Percentiles rank a stretch among this genome's conserved stretches.
Evolutionary conservation across 2,113 vertebrate species (phyloP).

Genomic region (Acrocephalus kingi): DNA sequence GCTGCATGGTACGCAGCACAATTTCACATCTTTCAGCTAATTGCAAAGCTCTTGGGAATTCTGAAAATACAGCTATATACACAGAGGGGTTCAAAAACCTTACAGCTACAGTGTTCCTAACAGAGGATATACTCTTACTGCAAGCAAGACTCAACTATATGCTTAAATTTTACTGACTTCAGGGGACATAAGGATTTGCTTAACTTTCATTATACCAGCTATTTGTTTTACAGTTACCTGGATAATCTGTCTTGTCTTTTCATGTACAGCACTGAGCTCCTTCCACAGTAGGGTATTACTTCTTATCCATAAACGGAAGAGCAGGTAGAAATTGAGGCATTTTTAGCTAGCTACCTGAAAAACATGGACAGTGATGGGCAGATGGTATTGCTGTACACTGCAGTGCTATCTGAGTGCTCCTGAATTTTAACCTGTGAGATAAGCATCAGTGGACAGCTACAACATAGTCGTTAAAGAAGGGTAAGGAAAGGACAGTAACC

Average conservation of each 20-base stretch:
- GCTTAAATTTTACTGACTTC: not conserved
- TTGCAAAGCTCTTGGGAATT: not conserved
- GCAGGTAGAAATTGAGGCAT: not conserved
- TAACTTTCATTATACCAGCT: not conserved
- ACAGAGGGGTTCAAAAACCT: not conserved
- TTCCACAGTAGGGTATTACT: not conserved
- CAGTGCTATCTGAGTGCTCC: not conserved
- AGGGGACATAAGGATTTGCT: not conserved
- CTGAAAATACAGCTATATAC: not conserved
- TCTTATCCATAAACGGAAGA: not conserved
- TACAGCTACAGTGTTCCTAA: not conserved
- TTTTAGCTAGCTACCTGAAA: not conserved
- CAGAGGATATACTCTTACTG: not conserved
- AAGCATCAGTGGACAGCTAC: not conserved
- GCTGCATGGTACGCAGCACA: not conserved
- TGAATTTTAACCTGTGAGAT: not conserved
- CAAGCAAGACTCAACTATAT: not conserved
- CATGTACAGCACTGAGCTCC: not conserved
- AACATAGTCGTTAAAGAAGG: not conserved
- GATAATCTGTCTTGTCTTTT: not conserved
- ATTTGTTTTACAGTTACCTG: not conserved
- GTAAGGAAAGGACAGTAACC: not conserved
- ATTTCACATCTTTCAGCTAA: not conserved
- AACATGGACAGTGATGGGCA: fast-evolving
- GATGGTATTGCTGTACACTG: not conserved